A percentile compares a stretch with the other conserved stretches of the same genome.
phyloP scores from a whole-genome alignment of 2,888 invertebrate species.

The Drosophila meridionalis region DNA sequence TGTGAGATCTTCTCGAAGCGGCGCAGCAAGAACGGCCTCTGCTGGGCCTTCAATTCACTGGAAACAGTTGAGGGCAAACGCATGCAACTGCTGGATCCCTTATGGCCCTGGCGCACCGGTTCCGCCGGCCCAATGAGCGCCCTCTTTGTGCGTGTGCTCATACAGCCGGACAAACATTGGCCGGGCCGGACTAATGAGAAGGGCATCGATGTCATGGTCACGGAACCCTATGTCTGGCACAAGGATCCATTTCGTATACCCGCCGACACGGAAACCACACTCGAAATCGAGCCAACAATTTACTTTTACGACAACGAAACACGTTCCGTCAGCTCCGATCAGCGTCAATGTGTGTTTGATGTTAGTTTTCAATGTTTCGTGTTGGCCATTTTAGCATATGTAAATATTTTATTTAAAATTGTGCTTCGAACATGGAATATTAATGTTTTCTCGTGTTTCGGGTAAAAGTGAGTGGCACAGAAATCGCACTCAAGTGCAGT shows the following conservation, averaged over 20 bases:
- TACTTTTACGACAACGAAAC: conserved; percentile 82
- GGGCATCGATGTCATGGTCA: conserved; percentile 78
- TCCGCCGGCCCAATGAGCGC: conserved; percentile 76
- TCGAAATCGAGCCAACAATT: conserved; percentile 81
- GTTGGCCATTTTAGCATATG: neutral
- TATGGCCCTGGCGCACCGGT: conserved; percentile 80
- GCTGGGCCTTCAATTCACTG: conserved; percentile 86
- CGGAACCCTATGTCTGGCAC: conserved; percentile 81
- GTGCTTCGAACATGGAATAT: neutral
- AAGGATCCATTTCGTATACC: conserved; percentile 69
- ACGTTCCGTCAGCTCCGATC: conserved; percentile 65
- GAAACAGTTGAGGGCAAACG: conserved; percentile 72
- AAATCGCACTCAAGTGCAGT: no score
- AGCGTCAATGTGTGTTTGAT: conserved; percentile 79
- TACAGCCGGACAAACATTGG: conserved; percentile 75
- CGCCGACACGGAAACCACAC: conserved; percentile 73
- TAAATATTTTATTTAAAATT: neutral
- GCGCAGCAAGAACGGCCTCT: conserved; percentile 85
- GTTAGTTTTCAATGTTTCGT: conserved; percentile 58
- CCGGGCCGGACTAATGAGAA: conserved; percentile 67
- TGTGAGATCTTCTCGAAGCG: conserved; percentile 85
- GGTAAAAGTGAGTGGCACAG: no score
- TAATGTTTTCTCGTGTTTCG: neutral
- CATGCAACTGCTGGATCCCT: conserved; percentile 61
- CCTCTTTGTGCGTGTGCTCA: conserved; percentile 62